Percentiles rank a stretch among this genome's conserved stretches.
These are phyloP conservation scores for Philereme transversata DNA, from an alignment of 2,888 invertebrate genomes.

Conservation along the genomic window DNA sequence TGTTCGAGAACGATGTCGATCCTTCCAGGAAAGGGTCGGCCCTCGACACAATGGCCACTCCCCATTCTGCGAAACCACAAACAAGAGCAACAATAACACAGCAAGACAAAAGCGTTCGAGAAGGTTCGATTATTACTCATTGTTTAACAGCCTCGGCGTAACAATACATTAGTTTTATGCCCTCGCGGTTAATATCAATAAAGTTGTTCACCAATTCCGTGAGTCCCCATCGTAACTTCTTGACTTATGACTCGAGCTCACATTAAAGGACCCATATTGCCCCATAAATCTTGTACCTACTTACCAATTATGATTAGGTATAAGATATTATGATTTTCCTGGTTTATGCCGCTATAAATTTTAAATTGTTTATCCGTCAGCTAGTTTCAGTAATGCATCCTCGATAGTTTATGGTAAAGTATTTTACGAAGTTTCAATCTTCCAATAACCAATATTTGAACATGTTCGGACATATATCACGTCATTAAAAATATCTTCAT, in stretches of 20 bases:
- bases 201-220: constrained; percentile 41
- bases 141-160: too few relatives aligned
- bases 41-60: too few relatives aligned
- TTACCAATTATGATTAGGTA: constrained; percentile 44
- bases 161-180: constrained; percentile 25
- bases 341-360: constrained; percentile 34
- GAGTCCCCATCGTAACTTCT: constrained; percentile 45
- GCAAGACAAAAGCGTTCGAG: too few relatives aligned
- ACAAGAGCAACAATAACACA: too few relatives aligned
- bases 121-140: too few relatives aligned
- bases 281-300: constrained; percentile 41
- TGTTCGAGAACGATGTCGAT: too few relatives aligned
- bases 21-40: too few relatives aligned
- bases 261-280: constrained; percentile 44
- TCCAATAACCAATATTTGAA: too few relatives aligned
- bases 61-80: too few relatives aligned
- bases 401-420: background rate
- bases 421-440: too few relatives aligned
- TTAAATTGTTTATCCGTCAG: constrained; percentile 10
- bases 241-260: constrained; percentile 42
- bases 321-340: constrained; percentile 35
- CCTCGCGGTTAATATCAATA: constrained; percentile 35
- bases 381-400: constrained; percentile 4
- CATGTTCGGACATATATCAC: too few relatives aligned
- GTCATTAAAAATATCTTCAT: too few relatives aligned